Evolutionary conservation across 2,888 invertebrate species (phyloP), one percentile per base, ranked within the genome.

Genomic region (Agrochola lychnidis): DNA sequence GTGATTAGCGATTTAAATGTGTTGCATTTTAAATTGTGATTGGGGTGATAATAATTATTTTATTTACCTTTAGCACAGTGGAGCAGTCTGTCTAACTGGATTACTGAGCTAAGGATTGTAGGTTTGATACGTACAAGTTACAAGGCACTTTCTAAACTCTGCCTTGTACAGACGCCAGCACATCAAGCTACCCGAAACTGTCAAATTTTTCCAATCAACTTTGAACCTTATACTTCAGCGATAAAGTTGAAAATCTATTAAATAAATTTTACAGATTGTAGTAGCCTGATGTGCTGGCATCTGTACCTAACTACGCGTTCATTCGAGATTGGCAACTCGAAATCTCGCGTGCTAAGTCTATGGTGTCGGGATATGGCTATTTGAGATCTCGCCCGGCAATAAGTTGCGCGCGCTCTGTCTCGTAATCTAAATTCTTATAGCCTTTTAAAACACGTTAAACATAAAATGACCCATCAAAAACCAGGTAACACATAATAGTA

Each of bases 1-100:
- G 81, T 70, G 70, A 83, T 83, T 84, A 82, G 67, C 25, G 70
- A 72, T 59, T 81, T 68, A 45, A 81, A 78, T 73, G 70, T 70
- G 66, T 81, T 68, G 45, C 36, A 40, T 67, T 81, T 81, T 36
- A 56, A 79, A 67, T 80, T 69, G 16, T 40, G 12, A 66, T 62
- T 68, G 64, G 82, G 79, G 84, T 16, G 56, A 36, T 63, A 10
- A 22, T 45, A 14, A 4, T 51, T 80, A 9, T 22, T 83, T 62
- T 30, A n/a, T n/a, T n/a, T n/a, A n/a, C n/a, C n/a, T n/a, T n/a
- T n/a, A n/a, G n/a, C n/a, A n/a, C n/a, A n/a, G n/a, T n/a, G n/a
- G n/a, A n/a, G n/a, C n/a, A n/a, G n/a, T n/a, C n/a, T n/a, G n/a
- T 30, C 30, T 1, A 2, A 12, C 45, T 45, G 30, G 14, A 25